These are phyloP conservation scores for Aix galericulata DNA, from an alignment of 2,113 vertebrate species.

Conservation along the genomic window DNA sequence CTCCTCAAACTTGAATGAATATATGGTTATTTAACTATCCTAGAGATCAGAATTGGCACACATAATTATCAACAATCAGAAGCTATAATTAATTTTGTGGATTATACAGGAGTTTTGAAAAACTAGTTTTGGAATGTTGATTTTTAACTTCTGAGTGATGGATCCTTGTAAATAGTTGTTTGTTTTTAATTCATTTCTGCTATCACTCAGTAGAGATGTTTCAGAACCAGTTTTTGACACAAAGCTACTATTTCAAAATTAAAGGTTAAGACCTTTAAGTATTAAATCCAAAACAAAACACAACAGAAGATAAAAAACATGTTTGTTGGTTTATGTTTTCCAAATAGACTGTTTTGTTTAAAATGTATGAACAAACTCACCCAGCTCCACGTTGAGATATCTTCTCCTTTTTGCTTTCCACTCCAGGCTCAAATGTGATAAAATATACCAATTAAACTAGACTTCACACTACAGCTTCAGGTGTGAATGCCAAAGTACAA, in stretches of 20 bases:
- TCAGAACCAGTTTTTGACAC: not conserved
- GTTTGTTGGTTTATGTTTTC: not conserved
- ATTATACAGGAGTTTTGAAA: not conserved
- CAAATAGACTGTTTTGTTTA: not conserved
- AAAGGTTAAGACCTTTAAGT: not conserved
- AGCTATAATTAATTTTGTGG: not conserved
- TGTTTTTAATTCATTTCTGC: not conserved
- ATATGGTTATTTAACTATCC: not conserved
- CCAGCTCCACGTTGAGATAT: not conserved
- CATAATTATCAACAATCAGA: not conserved
- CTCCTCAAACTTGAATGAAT: not conserved
- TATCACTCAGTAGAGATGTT: not conserved
- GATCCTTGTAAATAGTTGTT: not conserved
- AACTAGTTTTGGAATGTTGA: not conserved
- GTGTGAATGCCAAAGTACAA: not conserved
- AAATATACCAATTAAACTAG: not conserved
- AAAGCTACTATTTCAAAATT: not conserved
- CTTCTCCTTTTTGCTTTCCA: not conserved
- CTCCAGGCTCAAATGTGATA: not conserved
- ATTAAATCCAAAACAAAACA: not conserved
- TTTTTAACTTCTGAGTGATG: not conserved
- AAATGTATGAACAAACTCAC: fast-evolving
- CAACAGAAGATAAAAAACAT: not conserved
- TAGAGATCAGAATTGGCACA: not conserved
- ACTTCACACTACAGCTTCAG: not conserved